Evolutionary conservation across 2,113 vertebrate species (phyloP).

Genomic region (Eudyptes chrysolophus): DNA sequence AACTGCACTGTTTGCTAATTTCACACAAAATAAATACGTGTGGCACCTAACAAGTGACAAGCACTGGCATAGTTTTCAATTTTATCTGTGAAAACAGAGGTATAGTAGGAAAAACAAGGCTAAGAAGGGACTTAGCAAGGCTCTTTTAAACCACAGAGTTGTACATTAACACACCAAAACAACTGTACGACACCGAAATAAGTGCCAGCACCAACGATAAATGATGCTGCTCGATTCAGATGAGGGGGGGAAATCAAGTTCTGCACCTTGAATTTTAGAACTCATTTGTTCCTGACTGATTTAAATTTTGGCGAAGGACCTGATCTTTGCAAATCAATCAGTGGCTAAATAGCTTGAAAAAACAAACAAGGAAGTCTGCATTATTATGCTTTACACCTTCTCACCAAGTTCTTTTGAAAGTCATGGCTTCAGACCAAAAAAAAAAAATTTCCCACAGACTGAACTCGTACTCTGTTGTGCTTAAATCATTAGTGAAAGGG

Average conservation of each 20-base stretch:
- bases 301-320: not conserved
- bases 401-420: conserved; percentile 22
- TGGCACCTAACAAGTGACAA: not conserved
- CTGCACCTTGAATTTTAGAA: not conserved
- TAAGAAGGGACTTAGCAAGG: not conserved
- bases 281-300: not conserved
- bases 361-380: not conserved
- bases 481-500: not conserved
- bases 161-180: not conserved
- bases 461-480: not conserved
- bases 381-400: not conserved
- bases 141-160: not conserved
- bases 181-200: not conserved
- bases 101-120: not conserved
- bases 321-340: not conserved
- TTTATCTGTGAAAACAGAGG: not conserved
- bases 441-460: not conserved
- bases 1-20: not conserved
- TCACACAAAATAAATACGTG: not conserved
- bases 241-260: too few species aligned
- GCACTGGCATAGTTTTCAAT: not conserved
- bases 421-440: not conserved
- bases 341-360: not conserved
- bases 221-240: not conserved
- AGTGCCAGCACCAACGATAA: not conserved